Evolutionary conservation across 2,797 vertebrate genomes (phyloP).

Genomic region (Paramormyrops hopkinsi): DNA sequence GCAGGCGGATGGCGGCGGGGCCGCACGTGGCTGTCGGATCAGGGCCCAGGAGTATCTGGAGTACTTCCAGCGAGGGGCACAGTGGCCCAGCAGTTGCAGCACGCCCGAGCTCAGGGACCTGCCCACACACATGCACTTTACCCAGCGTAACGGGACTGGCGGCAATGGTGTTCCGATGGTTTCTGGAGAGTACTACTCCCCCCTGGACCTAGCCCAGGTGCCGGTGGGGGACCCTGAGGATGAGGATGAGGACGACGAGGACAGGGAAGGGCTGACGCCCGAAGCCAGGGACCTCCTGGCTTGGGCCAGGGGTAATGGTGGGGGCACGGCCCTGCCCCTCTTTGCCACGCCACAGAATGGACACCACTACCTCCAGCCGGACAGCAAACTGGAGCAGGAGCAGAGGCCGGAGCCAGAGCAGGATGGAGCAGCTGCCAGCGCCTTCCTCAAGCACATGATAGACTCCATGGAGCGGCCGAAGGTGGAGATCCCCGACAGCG

Average conservation of each 20-base stretch:
- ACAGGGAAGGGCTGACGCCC: slow-evolving; percentile 60
- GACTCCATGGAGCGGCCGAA: slow-evolving; percentile 83
- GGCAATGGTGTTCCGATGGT: slow-evolving; percentile 74
- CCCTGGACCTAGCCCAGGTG: slow-evolving; percentile 66
- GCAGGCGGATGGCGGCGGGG: slow-evolving; percentile 40
- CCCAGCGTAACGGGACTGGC: slow-evolving; percentile 62
- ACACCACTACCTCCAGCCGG: slow-evolving; percentile 71
- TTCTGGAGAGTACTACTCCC: slow-evolving; percentile 60
- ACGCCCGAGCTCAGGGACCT: slow-evolving; percentile 77
- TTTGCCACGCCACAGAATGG: slow-evolving; percentile 81
- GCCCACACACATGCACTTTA: slow-evolving; percentile 72
- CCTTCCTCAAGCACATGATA: slow-evolving; percentile 92
- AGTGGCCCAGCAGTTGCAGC: slow-evolving; percentile 75
- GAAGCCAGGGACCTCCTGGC: slow-evolving; percentile 34
- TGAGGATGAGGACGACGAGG: slow-evolving; percentile 75
- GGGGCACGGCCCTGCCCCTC: slow-evolving; percentile 54
- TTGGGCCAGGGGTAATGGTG: slow-evolving; percentile 40
- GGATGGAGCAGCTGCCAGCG: slow-evolving; percentile 79
- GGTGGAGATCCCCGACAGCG: slow-evolving; percentile 75
- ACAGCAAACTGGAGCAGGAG: slow-evolving; percentile 57
- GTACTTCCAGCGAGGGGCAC: slow-evolving; percentile 88
- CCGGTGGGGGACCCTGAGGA: slow-evolving; percentile 55
- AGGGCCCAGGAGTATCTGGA: slow-evolving; percentile 93
- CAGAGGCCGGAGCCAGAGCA: slow-evolving; percentile 49
- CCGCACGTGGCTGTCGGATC: slow-evolving; percentile 81